Conservation (phyloP, 2,797 vertebrate species). For the Peromyscus melanophrys region DNA sequence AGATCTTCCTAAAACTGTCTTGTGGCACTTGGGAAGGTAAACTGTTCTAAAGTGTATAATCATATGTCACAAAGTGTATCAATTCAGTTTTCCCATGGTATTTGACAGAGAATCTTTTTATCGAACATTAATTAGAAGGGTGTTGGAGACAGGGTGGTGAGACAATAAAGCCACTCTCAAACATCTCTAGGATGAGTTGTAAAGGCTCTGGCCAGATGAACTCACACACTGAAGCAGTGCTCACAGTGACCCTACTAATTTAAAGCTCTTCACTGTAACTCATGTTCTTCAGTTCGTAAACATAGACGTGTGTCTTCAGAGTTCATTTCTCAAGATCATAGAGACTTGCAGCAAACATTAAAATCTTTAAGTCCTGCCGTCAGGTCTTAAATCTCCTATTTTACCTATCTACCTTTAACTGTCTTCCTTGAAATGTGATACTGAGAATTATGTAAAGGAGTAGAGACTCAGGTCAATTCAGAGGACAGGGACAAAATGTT, state of each 20-base stretch:
- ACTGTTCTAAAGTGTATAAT: conserved; percentile 21
- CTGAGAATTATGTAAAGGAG: conserved; percentile 16
- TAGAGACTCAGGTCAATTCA: conserved; percentile 4
- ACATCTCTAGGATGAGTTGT: not conserved
- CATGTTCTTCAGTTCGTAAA: conserved; percentile 17
- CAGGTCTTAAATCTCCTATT: not conserved
- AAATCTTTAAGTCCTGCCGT: not conserved
- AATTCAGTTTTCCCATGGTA: not conserved
- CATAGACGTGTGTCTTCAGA: not conserved
- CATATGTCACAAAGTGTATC: conserved; percentile 3
- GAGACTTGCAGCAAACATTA: conserved; percentile 27
- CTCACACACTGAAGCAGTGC: not conserved
- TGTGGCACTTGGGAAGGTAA: not conserved
- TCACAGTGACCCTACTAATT: not conserved
- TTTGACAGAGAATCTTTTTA: conserved; percentile 41
- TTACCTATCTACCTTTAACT: not conserved
- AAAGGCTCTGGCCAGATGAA: not conserved
- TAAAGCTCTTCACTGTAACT: not conserved
- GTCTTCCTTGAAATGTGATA: conserved; percentile 13
- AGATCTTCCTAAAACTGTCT: conserved; percentile 37
- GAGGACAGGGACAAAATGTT: not conserved
- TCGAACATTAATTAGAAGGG: not conserved
- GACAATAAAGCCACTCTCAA: not conserved
- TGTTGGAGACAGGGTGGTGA: not conserved
- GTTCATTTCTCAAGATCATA: conserved; percentile 45